Base-by-base conservation (phyloP, 2,888 invertebrate species). In the Palloptera scutellata region DNA sequence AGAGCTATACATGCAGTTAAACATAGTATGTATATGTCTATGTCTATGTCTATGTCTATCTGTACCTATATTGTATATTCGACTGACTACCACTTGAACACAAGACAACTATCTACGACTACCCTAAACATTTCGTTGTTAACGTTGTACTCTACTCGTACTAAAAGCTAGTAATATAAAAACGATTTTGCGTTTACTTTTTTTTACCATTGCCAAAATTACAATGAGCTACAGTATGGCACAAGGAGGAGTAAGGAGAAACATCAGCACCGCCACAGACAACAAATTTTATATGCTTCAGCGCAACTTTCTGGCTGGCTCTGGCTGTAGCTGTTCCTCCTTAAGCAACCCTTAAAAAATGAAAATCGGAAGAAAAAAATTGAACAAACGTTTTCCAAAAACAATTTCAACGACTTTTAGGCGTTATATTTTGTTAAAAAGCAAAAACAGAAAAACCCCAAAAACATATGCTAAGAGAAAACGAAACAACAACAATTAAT, bases 141-240 rank as follows among this genome's bases (percentile, higher is more conserved):
- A 15, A 15, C 51, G 13, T 13, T 48, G 30, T 30, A 30, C 30
- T 30, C 30, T 30, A 30, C 30, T 30, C 6, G 30, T 6, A 30
- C 30, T 30, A 30, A n/a, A 48, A n/a, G 51, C 51, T 48, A 8
- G 51, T n/a, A 48, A n/a, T 42, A n/a, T 42, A 42, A n/a, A 19
- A 60, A 60, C 60, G 51, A 17, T 51, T 17, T 6, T 40, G 13
- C 17, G 40, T 40, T 12, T 30, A 2, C 5, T 59, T 5, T 45
- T 42, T 48, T 15, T 55, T 62, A 66, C 55, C 69, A 69, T 71
- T 69, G 69, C 69, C 71, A 68, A 71, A 71, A 69, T 64, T 69
- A 69, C 71, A 67, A 69, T 30, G 30, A 30, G 6, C 30, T 30
- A 6, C 30, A 30, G 30, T 30, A 30, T 4, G 30, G 6, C 3